Conservation (phyloP, 2,888 invertebrate genomes). For the Apodemia zela region DNA sequence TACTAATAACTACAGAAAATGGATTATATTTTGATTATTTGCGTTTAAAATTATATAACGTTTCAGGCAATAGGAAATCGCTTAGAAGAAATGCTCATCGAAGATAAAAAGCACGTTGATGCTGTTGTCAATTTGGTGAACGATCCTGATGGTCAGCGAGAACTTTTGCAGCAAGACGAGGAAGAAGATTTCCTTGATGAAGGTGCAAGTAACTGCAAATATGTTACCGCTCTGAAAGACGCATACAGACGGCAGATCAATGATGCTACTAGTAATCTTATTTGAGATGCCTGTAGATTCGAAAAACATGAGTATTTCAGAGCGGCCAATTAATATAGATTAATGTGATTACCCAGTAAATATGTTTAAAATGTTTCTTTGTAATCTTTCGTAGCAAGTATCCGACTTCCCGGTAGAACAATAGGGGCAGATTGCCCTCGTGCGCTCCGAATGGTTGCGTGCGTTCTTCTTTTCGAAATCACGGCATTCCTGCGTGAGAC, state of each 20-base stretch:
- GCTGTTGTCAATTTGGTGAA: constrained; percentile 83
- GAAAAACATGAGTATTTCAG: neutral
- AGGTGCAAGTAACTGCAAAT: constrained; percentile 73
- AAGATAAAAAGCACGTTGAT: constrained; percentile 87
- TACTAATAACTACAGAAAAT: neutral
- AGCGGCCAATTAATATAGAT: neutral
- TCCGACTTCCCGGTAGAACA: constrained; percentile 79
- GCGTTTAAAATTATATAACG: neutral
- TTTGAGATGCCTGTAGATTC: no score
- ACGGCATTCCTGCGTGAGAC: constrained; percentile 98
- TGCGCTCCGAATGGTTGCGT: constrained; percentile 94
- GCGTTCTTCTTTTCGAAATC: constrained; percentile 96
- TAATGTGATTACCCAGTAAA: neutral
- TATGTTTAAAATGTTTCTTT: neutral
- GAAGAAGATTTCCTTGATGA: constrained; percentile 99
- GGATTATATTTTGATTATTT: neutral
- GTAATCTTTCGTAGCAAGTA: constrained; percentile 75
- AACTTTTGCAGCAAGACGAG: constrained; percentile 90
- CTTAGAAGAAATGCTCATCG: constrained; percentile 92
- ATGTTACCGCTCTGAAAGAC: neutral
- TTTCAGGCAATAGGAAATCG: constrained; percentile 88
- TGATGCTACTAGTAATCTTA: no score
- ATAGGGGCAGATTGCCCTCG: constrained; percentile 92
- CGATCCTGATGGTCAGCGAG: constrained; percentile 89
- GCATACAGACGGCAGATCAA: no score